Percentiles rank a stretch among this genome's conserved stretches.
Conservation (phyloP, 2,888 invertebrate genomes). For the Thecophora atra region DNA sequence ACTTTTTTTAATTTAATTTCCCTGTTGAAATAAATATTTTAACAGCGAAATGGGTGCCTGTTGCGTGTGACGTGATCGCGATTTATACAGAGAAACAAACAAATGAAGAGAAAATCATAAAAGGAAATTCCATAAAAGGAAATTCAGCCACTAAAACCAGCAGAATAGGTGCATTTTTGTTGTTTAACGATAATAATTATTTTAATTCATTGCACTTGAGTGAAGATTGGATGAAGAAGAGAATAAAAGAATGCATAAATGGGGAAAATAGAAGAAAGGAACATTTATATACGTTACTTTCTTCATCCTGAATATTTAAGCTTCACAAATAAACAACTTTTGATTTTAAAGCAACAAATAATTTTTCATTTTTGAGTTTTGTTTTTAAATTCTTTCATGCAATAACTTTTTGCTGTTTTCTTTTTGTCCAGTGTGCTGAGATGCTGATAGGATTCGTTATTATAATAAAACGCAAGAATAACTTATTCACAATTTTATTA, state of each 20-base stretch:
- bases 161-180: not conserved
- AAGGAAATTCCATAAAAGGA: conserved; percentile 10
- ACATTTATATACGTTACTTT: too few species aligned
- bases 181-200: conserved; percentile 3
- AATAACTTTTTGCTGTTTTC: too few species aligned
- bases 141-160: conserved; percentile 7
- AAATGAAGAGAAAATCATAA: too few species aligned
- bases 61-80: conserved; percentile 20
- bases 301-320: too few species aligned
- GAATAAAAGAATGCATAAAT: not conserved
- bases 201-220: conserved; percentile 16
- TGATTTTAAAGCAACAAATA: not conserved
- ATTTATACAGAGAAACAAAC: not conserved
- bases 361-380: not conserved
- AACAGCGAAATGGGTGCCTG: not conserved
- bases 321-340: too few species aligned
- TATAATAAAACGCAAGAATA: too few species aligned
- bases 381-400: not conserved
- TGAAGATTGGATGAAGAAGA: not conserved
- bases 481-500: too few species aligned
- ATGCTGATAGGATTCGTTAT: too few species aligned
- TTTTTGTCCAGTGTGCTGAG: too few species aligned
- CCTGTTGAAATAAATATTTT: not conserved
- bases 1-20: conserved; percentile 11
- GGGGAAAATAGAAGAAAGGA: not conserved